A percentile compares a stretch with the other conserved stretches of the same genome.
Conservation (phyloP, 2,113 vertebrate genomes). For the Tor tambroides region DNA sequence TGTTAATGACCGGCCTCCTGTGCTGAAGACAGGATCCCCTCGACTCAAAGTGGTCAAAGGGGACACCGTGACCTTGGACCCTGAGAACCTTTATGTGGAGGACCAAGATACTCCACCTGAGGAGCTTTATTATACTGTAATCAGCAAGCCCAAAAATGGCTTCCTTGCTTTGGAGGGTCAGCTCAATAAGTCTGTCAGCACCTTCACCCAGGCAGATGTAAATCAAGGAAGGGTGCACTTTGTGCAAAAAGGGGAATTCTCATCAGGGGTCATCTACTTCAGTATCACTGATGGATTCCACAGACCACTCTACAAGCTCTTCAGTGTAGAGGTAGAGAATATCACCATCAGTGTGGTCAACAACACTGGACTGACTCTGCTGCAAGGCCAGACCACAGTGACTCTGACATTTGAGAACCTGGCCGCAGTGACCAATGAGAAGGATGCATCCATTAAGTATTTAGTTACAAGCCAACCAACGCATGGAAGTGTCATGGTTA, state of each 20-base stretch:
- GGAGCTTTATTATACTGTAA: conserved; percentile 82
- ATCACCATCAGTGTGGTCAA: conserved; percentile 78
- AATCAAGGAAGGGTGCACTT: conserved; percentile 82
- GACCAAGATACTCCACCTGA: conserved; percentile 83
- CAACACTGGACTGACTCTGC: conserved; percentile 79
- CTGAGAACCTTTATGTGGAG: conserved; percentile 82
- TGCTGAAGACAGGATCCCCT: conserved; percentile 79
- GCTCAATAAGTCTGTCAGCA: conserved; percentile 72
- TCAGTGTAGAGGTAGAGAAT: conserved; percentile 83
- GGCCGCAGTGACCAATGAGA: conserved; percentile 82
- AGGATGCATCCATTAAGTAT: conserved; percentile 77
- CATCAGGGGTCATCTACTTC: conserved; percentile 86
- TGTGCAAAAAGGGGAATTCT: conserved; percentile 81
- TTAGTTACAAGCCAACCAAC: conserved; percentile 75
- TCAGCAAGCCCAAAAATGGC: conserved; percentile 83
- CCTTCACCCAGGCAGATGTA: conserved; percentile 88
- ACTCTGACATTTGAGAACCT: conserved; percentile 79
- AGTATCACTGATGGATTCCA: conserved; percentile 86
- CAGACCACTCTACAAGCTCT: conserved; percentile 83
- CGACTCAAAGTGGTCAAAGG: conserved; percentile 81
- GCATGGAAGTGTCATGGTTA: conserved; percentile 79
- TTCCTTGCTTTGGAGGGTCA: conserved; percentile 79
- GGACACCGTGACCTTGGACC: conserved; percentile 73
- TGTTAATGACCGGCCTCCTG: conserved; percentile 84
- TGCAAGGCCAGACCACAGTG: conserved; percentile 80